Base-by-base conservation (phyloP, 2,888 invertebrate genomes). In the Plusia festucae region DNA sequence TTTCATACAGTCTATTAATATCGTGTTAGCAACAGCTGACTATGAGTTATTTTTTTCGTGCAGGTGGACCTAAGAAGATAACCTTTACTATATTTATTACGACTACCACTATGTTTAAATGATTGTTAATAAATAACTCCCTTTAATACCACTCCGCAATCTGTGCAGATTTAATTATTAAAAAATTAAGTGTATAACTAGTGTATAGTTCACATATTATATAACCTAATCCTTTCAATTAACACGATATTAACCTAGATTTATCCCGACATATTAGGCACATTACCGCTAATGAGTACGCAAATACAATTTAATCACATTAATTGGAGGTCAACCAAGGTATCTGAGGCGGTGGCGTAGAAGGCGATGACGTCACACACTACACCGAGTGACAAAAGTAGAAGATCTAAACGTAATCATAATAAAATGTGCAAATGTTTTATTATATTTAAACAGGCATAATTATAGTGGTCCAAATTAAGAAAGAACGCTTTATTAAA, bases 281-380 rank as follows among this genome's bases (percentile, higher is more conserved):
- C 46, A 55, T 53, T 57, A 49, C 16, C 9, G 46, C 44, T 60
- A 58, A 67, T 61, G 34, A 57, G 72, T 54, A 27, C n/a, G 20
- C 15, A 60, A 65, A 52, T 65, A 54, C 20, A 44, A 54, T 5
- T 20, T 76, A 30, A 59, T 59, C 53, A 55, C 65, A 60, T 32
- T 44, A 54, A 32, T 56, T 59, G 22, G 51, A 24, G 51, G 56
- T 44, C 34, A 53, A 40, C 24, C 11, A 15, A 49, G 16, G 18
- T 20, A 62, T 24, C 55, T 2, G 49, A 60, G 56, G 13, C 40
- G 53, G 20, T 11, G 11, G n/a, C n/a, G n/a, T n/a, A 60, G 20
- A 22, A 32, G 13, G n/a, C n/a, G n/a, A 60, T 71, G 40, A 60
- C 57, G 60, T 71, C 60, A 60, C 11, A 54, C 20, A 22, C 2